Conservation (phyloP, 2,888 invertebrate genomes). For the Brenthis daphne region DNA sequence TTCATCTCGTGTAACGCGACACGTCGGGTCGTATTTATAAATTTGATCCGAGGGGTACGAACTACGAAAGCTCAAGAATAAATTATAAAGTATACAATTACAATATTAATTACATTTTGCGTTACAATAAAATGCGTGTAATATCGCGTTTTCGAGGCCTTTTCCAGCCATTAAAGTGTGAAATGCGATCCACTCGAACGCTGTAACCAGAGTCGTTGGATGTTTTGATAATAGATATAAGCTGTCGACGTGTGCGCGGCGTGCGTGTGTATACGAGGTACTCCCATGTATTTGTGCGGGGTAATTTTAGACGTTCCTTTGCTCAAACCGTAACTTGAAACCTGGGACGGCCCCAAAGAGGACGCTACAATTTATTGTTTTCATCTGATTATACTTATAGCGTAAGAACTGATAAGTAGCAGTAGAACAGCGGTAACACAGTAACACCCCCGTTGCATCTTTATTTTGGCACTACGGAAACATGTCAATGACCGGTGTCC, state of each 20-base stretch:
- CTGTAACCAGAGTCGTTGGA: conserved; percentile 80
- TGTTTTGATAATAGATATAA: conserved; percentile 83
- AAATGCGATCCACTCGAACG: conserved; percentile 81
- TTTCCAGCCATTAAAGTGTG: conserved; percentile 83
- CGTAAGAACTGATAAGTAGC: neutral
- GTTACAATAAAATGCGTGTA: conserved; percentile 81
- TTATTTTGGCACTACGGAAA: conserved; percentile 78
- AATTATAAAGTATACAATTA: conserved; percentile 75
- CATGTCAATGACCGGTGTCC: conserved; percentile 80
- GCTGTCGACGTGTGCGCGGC: conserved; percentile 68
- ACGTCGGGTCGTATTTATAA: conserved; percentile 77
- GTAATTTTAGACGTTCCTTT: conserved; percentile 83
- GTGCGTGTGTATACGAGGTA: conserved; percentile 62
- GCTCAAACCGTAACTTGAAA: conserved; percentile 81
- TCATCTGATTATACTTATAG: conserved; percentile 65
- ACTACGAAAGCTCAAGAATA: conserved; percentile 66
- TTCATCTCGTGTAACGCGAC: conserved; percentile 70
- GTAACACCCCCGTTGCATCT: conserved; percentile 60
- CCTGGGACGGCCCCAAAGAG: conserved; percentile 74
- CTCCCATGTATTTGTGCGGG: conserved; percentile 69
- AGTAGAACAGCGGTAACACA: conserved; percentile 43
- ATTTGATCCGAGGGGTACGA: conserved; percentile 61
- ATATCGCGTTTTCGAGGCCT: conserved; percentile 82
- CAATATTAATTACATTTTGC: conserved; percentile 81
- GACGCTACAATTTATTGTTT: conserved; percentile 80